A percentile compares a stretch with the other conserved stretches of the same genome.
phyloP scores from a whole-genome alignment of 2,888 invertebrate species.

The Drymonia ruficornis region DNA sequence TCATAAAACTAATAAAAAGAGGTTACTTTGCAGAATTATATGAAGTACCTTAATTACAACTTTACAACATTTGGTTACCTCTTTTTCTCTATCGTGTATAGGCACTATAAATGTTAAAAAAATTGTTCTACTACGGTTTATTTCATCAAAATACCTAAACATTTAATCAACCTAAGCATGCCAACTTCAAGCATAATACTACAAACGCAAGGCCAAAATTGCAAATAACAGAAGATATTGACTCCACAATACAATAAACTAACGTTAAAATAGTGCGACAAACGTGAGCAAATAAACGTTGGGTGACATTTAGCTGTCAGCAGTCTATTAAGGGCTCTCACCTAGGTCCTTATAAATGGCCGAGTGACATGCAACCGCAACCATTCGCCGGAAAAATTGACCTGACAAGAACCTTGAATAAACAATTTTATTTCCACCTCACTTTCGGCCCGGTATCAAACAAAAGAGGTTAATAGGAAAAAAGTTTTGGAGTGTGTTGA shows the following conservation, averaged over 20 bases:
- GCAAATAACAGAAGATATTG: constrained; percentile 42
- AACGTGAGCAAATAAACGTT: constrained; percentile 72
- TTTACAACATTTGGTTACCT: too few species aligned
- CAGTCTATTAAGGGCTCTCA: constrained; percentile 81
- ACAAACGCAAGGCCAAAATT: constrained; percentile 13
- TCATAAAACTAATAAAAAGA: too few species aligned
- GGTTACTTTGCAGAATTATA: too few species aligned
- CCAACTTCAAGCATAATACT: neutral
- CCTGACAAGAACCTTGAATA: constrained; percentile 62
- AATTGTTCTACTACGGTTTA: too few species aligned
- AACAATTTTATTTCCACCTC: constrained; percentile 58
- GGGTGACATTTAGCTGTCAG: constrained; percentile 82
- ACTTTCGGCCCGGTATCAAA: constrained; percentile 32
- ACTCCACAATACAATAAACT: constrained; percentile 52
- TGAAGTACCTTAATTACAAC: too few species aligned
- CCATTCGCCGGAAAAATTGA: constrained; percentile 63
- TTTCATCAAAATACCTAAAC: too few species aligned
- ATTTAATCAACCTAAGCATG: too few species aligned
- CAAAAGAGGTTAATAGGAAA: constrained; percentile 34
- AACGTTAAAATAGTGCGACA: constrained; percentile 59
- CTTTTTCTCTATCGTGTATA: too few species aligned
- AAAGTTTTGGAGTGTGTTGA: neutral
- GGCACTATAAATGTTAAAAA: too few species aligned
- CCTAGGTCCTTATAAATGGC: constrained; percentile 74
- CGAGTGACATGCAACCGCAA: constrained; percentile 72